Percentiles rank a stretch among this genome's conserved stretches.
Evolutionary conservation across 2,113 vertebrate genomes (phyloP).

Genomic region (Semnopithecus entellus): DNA sequence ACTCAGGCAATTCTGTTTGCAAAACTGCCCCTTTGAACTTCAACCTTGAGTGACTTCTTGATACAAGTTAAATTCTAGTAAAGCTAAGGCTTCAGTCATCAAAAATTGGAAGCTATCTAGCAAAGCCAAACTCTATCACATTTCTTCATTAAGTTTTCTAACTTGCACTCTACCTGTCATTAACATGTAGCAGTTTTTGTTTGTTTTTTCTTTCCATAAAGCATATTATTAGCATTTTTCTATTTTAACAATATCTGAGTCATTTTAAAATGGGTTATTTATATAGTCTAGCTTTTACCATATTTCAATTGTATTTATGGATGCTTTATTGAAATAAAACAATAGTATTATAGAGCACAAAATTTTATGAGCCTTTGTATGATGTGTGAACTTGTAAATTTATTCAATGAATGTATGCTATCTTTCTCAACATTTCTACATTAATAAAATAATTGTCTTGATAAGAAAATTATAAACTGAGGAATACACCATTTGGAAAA

Average conservation of each 20-base stretch:
- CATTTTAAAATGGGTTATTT: background rate
- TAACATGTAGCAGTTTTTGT: background rate
- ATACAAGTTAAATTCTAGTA: constrained; percentile 30
- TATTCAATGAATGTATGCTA: background rate
- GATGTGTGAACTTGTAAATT: background rate
- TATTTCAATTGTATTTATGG: background rate
- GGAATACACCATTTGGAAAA: background rate
- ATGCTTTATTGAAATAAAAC: constrained; percentile 30
- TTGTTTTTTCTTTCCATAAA: background rate
- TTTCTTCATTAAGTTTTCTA: background rate
- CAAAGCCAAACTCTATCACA: background rate
- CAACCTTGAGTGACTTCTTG: background rate
- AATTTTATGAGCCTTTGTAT: background rate
- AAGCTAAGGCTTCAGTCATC: background rate
- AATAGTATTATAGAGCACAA: background rate
- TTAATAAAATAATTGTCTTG: background rate
- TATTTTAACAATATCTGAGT: background rate
- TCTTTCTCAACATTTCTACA: background rate
- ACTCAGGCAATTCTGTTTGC: background rate
- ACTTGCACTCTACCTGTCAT: background rate
- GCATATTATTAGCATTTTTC: background rate
- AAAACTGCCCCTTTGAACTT: constrained; percentile 2
- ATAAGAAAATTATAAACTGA: background rate
- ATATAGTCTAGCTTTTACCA: background rate
- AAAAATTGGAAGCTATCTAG: background rate